A percentile compares a stretch with the other conserved stretches of the same genome.
Conservation (phyloP, 2,797 vertebrate species). For the Dromococcyx pavoninus region DNA sequence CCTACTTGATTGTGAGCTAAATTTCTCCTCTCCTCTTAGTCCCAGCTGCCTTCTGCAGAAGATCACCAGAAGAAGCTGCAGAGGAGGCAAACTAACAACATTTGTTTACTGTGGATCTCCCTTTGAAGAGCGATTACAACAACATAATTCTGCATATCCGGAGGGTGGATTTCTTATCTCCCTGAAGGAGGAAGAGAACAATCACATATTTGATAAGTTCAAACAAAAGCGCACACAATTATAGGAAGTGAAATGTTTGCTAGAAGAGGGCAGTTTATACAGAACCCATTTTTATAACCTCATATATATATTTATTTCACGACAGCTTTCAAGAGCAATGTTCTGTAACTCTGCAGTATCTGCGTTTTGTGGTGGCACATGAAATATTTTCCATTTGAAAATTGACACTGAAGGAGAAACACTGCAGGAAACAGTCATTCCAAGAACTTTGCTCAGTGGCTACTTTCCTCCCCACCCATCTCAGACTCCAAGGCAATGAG, state of each 20-base stretch:
- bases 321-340: slow-evolving; percentile 6
- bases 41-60: not conserved
- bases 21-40: not conserved
- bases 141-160: slow-evolving; percentile 63
- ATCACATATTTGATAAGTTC: slow-evolving; percentile 65
- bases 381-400: slow-evolving; percentile 20
- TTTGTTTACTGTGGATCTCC: slow-evolving; percentile 61
- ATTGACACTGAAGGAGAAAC: not conserved
- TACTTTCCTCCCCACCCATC: not conserved
- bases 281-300: slow-evolving; percentile 66
- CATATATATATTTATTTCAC: slow-evolving; percentile 14
- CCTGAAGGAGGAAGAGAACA: slow-evolving; percentile 55
- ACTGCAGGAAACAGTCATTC: not conserved
- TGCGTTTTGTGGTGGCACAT: not conserved
- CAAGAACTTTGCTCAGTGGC: not conserved
- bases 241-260: slow-evolving; percentile 68
- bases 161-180: slow-evolving; percentile 69
- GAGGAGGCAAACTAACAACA: not conserved
- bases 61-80: not conserved
- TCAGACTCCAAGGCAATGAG: rapidly evolving
- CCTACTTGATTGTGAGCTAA: not conserved
- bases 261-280: slow-evolving; percentile 51
- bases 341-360: not conserved
- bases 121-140: slow-evolving; percentile 62
- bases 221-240: slow-evolving; percentile 65